Conservation (phyloP, 2,797 vertebrate genomes). For the Pelobates cultripes region DNA sequence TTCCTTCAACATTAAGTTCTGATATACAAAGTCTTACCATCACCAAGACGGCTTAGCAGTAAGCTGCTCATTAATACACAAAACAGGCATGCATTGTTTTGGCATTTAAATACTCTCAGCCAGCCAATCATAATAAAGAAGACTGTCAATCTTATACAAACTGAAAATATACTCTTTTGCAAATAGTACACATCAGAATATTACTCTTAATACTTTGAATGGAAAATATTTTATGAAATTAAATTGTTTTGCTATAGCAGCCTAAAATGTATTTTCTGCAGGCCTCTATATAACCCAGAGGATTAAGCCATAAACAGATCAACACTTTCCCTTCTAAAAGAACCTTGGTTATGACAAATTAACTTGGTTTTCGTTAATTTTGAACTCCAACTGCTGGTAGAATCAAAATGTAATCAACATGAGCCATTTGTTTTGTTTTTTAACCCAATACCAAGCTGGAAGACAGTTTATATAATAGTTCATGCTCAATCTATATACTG, state of each 20-base stretch:
- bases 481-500: background rate
- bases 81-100: slow-evolving; percentile 42
- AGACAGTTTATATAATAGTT: background rate
- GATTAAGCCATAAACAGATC: background rate
- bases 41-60: slow-evolving; percentile 23
- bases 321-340: background rate
- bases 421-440: slow-evolving; percentile 26
- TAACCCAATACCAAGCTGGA: background rate
- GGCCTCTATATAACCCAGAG: background rate
- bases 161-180: slow-evolving; percentile 22
- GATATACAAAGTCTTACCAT: slow-evolving; percentile 32
- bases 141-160: slow-evolving; percentile 27
- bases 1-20: slow-evolving; percentile 24
- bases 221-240: background rate
- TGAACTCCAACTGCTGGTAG: slow-evolving; percentile 38
- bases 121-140: slow-evolving; percentile 14
- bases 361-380: background rate
- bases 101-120: slow-evolving; percentile 27
- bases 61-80: slow-evolving; percentile 25
- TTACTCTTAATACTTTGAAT: slow-evolving; percentile 40
- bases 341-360: slow-evolving; percentile 29
- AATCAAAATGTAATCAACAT: slow-evolving; percentile 1
- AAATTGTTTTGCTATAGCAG: background rate
- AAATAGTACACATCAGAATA: slow-evolving; percentile 26
- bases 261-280: background rate